phyloP scores from a whole-genome alignment of 1,140 invertebrate genomes.

The Schlechtendalia chinensis region DNA sequence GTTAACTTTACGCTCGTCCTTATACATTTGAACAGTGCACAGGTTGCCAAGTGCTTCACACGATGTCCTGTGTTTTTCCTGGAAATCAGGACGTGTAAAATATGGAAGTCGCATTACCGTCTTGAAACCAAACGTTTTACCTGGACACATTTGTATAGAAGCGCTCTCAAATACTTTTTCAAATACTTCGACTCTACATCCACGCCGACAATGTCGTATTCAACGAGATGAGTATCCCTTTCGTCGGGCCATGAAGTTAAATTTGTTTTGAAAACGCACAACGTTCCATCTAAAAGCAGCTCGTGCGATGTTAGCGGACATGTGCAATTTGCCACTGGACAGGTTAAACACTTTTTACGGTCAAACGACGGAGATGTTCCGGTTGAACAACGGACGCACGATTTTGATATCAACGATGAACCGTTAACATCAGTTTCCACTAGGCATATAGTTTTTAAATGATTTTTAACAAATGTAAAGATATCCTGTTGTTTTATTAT shows the following conservation, averaged over 20 bases:
- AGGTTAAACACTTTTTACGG: conserved; percentile 57
- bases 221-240: conserved; percentile 56
- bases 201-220: conserved; percentile 55
- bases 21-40: conserved; percentile 64
- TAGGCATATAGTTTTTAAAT: conserved; percentile 52
- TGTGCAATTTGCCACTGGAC: conserved; percentile 54
- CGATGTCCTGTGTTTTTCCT: conserved; percentile 60
- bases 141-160: conserved; percentile 59
- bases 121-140: conserved; percentile 54
- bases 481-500: too few relatives aligned
- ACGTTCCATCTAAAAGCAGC: conserved; percentile 54
- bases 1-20: conserved; percentile 57
- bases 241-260: conserved; percentile 55
- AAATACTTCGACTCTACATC: conserved; percentile 60
- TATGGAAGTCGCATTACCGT: background rate
- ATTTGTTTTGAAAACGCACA: conserved; percentile 57
- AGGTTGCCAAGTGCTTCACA: conserved; percentile 72
- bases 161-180: conserved; percentile 57
- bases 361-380: conserved; percentile 57
- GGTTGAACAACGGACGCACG: conserved; percentile 58
- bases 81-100: conserved; percentile 31
- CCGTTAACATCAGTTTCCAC: conserved; percentile 58
- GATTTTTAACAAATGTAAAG: too few relatives aligned
- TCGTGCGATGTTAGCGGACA: conserved; percentile 54
- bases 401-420: conserved; percentile 54